Base-by-base conservation (phyloP, 2,888 invertebrate species). In the Cataglyphis rosenhaueri region DNA sequence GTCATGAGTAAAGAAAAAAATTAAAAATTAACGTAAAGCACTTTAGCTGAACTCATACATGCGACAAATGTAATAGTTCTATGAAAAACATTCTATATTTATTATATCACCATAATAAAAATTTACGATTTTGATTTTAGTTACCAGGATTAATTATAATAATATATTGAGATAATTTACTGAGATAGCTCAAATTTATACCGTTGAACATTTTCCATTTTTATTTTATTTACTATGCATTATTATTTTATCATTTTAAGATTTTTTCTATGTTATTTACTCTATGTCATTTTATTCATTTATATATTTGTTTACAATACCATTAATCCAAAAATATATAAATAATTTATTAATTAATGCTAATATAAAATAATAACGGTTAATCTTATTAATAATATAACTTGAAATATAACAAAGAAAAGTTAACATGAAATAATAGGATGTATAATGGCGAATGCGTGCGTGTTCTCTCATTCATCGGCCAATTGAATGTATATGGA, bases 41-140 rank as follows among this genome's bases (percentile, higher is more conserved):
- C 88, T 84, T 81, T 81, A 64, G 81, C 81, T 83, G 89, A 89
- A 87, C 89, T 85, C 81, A 81, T 81, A 65, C 52, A 35, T 48
- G 18, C 25, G 18, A 75, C 35, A 52, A 52, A 52, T 35, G 25
- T 18, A 41, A 15, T 5, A 74, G 32, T 18, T 18, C 10, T 35
- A 64, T 35, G 38, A 66, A 52, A 18, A 21, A 57, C 9, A 32
- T 35, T 32, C n/a, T 35, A 62, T 61, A 9, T 18, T 18, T 48
- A 9, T 62, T 29, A 0, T 29, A 61, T 8, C 29, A 5, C n/a
- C n/a, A 9, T 62, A n/a, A 62, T 62, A 32, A 35, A 35, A n/a
- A 25, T 35, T 5, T 59, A 18, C 10, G 32, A 0, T 3, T 68
- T 32, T 12, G 0, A 0, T 52, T 70, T 2, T 18, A 57, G 25